Conservation (phyloP, 2,113 vertebrate species). For the Eurystomus gularis region DNA sequence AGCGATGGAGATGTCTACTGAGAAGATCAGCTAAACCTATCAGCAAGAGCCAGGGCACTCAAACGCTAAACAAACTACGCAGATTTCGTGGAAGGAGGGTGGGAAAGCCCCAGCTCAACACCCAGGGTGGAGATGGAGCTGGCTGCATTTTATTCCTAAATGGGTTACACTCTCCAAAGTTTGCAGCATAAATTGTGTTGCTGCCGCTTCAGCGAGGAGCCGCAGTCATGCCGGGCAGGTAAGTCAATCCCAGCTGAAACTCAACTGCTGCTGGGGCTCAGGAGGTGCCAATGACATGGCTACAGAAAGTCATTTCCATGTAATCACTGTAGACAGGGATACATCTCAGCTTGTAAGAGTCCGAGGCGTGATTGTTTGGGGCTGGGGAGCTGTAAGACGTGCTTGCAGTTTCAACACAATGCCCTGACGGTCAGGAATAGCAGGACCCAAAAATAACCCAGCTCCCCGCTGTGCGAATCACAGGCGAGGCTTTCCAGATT, state of each 20-base stretch:
- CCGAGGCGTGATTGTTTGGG: not conserved
- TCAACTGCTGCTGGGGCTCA: not conserved
- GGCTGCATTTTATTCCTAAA: not conserved
- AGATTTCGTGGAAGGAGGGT: not conserved
- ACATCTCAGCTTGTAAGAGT: not conserved
- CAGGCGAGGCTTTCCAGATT: slow-evolving; percentile 6
- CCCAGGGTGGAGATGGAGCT: too few species aligned
- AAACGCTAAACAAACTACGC: not conserved
- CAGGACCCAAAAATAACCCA: slow-evolving; percentile 36
- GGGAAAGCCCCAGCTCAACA: too few species aligned
- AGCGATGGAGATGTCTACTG: not conserved
- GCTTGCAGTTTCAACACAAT: not conserved
- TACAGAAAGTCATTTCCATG: not conserved
- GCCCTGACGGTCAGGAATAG: slow-evolving; percentile 25
- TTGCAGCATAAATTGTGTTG: not conserved
- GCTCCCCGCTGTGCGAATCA: slow-evolving; percentile 7
- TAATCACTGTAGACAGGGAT: not conserved
- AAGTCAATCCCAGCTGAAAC: not conserved
- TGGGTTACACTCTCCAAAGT: accelerated
- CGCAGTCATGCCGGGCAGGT: not conserved
- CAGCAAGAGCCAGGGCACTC: not conserved
- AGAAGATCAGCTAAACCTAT: not conserved
- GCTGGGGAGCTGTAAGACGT: not conserved
- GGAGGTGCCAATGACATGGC: not conserved
- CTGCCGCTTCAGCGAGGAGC: not conserved